Conservation (phyloP, 2,113 vertebrate species). For the Coturnix japonica region DNA sequence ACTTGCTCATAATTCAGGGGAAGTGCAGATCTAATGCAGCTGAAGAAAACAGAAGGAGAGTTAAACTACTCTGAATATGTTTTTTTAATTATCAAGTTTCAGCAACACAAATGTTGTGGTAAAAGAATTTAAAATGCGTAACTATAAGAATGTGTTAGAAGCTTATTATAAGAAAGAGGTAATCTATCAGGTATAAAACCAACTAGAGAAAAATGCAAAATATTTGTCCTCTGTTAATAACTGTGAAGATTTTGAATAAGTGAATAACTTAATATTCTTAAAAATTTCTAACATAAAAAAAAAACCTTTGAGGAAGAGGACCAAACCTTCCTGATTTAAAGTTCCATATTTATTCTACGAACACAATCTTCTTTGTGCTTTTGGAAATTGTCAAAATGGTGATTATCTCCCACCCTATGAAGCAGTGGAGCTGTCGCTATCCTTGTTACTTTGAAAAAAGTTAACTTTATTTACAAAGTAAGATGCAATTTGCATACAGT, state of each 20-base stretch:
- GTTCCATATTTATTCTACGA: neutral
- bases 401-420: neutral
- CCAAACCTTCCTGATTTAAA: neutral
- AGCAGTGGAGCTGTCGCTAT: neutral
- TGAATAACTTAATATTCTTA: neutral
- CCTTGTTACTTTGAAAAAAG: neutral
- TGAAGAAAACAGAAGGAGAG: neutral
- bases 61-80: neutral
- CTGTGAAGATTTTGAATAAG: neutral
- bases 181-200: neutral
- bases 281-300: neutral
- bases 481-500: neutral
- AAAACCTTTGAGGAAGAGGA: neutral
- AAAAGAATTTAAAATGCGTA: neutral
- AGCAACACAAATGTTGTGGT: neutral
- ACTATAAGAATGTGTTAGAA: neutral
- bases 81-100: neutral
- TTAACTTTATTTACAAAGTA: neutral
- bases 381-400: neutral
- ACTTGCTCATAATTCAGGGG: neutral
- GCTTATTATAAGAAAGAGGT: neutral
- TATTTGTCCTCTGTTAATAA: neutral
- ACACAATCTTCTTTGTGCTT: neutral
- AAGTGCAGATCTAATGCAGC: neutral
- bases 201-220: neutral